Evolutionary conservation across 2,797 vertebrate species (phyloP), one percentile per base, ranked within the genome.

Genomic region (Eupleurogrammus muticus): DNA sequence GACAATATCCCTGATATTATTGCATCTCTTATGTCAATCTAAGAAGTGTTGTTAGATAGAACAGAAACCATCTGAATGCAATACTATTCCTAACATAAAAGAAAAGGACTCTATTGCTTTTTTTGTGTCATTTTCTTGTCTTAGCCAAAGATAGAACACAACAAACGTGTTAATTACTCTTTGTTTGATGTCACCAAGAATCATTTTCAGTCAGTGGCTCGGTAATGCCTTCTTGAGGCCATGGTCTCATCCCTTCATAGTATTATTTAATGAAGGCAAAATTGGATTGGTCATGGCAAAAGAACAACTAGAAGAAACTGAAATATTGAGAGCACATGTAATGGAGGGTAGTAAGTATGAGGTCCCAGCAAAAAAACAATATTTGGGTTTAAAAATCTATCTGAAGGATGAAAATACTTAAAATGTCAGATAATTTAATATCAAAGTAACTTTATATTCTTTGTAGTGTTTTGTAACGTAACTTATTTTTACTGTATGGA

Each of bases 271-370:
- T 90, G 77, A 57, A 53, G 49, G 21, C 74, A 69, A 47, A 89
- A 88, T 68, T 82, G 82, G 63, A 91, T 89, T 72, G 84, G 61
- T 72, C 20, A 57, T 75, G 70, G 82, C 60, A 66, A 62, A 67
- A 56, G 23, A 70, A 66, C 36, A 9, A 53, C 61, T 4, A n/a
- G 52, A 23, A 62, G 40, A 73, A 83, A 70, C 64, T 75, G 52
- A 38, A 67, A 81, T 83, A 82, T 51, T 77, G 36, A 63, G 75
- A 71, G 49, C 19, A 63, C 69, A 75, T 78, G 71, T 81, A 57
- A 34, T 66, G 57, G 55, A 71, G 59, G 66, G 50, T 16, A 73
- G 62, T 50, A 71, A 47, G 62, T 62, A 65, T 46, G 17, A 75
- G 34, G 53, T 32, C 61, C 49, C 28, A 28, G 28, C 28, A 28